Evolutionary conservation across 2,113 vertebrate species (phyloP), one percentile per base, ranked within the genome.

Genomic region (Cryptotis parvus): DNA sequence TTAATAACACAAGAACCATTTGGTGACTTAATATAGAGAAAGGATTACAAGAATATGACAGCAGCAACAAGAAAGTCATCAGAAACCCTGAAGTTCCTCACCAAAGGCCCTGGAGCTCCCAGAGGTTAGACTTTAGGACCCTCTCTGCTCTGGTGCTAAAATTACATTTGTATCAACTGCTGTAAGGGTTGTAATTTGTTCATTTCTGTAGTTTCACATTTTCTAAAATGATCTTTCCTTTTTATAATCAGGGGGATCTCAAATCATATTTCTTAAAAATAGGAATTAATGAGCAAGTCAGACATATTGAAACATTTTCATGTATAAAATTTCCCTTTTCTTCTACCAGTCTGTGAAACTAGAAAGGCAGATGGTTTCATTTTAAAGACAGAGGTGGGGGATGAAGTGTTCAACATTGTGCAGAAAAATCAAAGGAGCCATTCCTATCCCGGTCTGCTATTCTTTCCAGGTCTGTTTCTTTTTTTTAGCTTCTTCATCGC

Each of bases 181-280:
- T 81, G 75, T 43, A 65, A 20, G 35, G 80, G 31, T 33, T 6
- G 4, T 70, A 35, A 58, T 73, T 83, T 88, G 55, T 58, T 68
- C 33, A 66, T 84, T 90, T 90, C 29, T 76, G 14, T 66, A 66
- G 11, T 92, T 94, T 91, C 16, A 27, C 49, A 87, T 78, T 89
- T 73, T 68, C 73, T 81, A 69, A 92, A 95, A 82, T 93, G 74
- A 70, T 85, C 81, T 94, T 93, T 94, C 26, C 72, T 95, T 94
- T n/a, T 94, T 82, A 89, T 91, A 72, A 87, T 87, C 35, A 74
- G 37, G 73, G 87, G 43, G 73, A 4, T 33, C n/a, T 87, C 78
- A 92, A 92, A 93, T 27, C 73, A 29, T 69, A 65, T 93, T 94
- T 92, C 65, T 92, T 92, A 90, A 95, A 96, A 94, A 85, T 33